A percentile compares a stretch with the other conserved stretches of the same genome.
Conservation (phyloP, 2,113 vertebrate species). For the Ascaphus truei region DNA sequence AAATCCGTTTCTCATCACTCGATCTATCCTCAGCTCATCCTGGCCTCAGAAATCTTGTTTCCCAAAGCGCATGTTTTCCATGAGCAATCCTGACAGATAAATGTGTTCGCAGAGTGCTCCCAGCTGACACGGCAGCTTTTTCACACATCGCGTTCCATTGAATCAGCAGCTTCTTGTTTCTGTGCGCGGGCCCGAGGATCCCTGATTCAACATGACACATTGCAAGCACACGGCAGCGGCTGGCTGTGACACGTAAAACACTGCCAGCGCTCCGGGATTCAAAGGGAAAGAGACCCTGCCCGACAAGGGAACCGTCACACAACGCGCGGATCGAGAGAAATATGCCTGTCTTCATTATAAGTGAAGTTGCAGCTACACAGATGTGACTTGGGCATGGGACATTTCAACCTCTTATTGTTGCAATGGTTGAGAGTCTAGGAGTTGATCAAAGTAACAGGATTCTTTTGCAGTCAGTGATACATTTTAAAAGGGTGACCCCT, state of each 20-base stretch:
- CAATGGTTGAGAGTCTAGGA: no score
- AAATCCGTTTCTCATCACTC: no score
- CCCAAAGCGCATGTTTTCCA: not conserved
- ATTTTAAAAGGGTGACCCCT: no score
- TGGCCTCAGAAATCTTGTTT: no score
- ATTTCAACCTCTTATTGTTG: no score
- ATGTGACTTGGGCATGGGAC: not conserved
- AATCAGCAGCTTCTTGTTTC: not conserved
- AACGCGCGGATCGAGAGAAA: not conserved
- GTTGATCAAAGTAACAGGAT: no score
- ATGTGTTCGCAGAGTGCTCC: not conserved
- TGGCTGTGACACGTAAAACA: slow-evolving; percentile 3
- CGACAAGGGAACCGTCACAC: not conserved
- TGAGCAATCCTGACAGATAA: not conserved
- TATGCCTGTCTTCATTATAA: not conserved
- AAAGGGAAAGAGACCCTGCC: not conserved
- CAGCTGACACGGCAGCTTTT: not conserved
- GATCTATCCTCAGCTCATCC: no score
- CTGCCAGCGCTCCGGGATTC: not conserved
- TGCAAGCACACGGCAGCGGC: not conserved
- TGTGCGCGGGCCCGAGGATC: not conserved
- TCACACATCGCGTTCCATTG: not conserved
- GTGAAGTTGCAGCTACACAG: not conserved
- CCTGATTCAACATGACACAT: slow-evolving; percentile 20
- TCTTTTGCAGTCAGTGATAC: no score